phyloP scores from a whole-genome alignment of 2,797 vertebrate genomes.

The Neosalanx taihuensis region DNA sequence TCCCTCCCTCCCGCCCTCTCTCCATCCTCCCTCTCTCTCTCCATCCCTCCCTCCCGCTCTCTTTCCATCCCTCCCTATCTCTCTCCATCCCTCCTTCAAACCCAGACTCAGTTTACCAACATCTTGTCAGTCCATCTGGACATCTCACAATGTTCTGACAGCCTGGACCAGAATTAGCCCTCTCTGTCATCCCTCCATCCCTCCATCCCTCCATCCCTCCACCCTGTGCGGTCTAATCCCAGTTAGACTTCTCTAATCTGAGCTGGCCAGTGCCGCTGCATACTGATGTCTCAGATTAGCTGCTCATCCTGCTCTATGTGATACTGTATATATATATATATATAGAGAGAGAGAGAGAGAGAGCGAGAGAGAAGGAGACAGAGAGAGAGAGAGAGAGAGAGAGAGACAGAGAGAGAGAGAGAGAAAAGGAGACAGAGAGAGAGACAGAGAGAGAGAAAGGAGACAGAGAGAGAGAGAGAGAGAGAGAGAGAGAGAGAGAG shows the following conservation, averaged over 20 bases:
- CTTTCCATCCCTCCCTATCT: not conserved
- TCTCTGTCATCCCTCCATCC: constrained; percentile 50
- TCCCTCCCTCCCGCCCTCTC: not conserved
- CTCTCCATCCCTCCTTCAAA: constrained; percentile 9
- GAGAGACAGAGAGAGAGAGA: not conserved
- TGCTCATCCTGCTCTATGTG: not conserved
- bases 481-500: no score
- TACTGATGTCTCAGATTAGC: constrained; percentile 15
- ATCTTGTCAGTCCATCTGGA: constrained; percentile 2
- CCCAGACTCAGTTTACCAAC: constrained; percentile 33
- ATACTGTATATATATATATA: constrained; percentile 1
- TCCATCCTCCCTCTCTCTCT: not conserved
- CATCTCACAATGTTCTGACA: constrained; percentile 11
- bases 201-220: constrained; percentile 12
- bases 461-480: not conserved
- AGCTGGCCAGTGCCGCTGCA: constrained; percentile 40
- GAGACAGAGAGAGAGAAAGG: not conserved
- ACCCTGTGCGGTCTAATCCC: not conserved
- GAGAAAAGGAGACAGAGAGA: not conserved
- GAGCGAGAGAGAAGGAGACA: constrained; percentile 21
- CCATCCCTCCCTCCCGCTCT: not conserved
- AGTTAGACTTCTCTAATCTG: not conserved
- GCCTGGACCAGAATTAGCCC: constrained; percentile 53
- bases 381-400: not conserved
- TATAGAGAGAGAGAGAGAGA: constrained; percentile 19